Conservation (phyloP, 2,797 vertebrate genomes). For the Hybognathus amarus region DNA sequence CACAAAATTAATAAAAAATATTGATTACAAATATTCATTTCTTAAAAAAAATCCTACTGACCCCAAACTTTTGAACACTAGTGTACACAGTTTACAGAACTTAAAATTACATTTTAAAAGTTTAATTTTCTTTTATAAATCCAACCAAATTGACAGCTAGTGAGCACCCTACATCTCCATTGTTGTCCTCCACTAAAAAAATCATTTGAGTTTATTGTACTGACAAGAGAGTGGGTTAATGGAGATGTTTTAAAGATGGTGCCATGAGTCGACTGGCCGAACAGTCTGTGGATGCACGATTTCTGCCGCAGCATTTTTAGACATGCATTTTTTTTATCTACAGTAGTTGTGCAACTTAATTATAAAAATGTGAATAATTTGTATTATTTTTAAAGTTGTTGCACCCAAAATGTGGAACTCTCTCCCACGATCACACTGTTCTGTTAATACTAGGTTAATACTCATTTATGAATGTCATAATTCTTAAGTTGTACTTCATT, state of each 20-base stretch:
- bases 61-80: not conserved
- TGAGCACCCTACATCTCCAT: not conserved
- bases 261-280: not conserved
- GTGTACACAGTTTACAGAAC: not conserved
- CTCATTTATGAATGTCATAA: too few relatives aligned
- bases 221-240: not conserved
- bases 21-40: too few relatives aligned
- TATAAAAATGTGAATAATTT: not conserved
- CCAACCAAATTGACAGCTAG: not conserved
- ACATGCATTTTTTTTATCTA: not conserved
- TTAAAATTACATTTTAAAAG: not conserved
- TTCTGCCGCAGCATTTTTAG: not conserved
- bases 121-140: not conserved
- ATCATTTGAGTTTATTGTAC: not conserved
- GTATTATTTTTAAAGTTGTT: not conserved
- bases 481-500: too few relatives aligned
- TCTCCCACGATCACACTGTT: too few relatives aligned
- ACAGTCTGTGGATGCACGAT: not conserved
- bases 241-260: not conserved
- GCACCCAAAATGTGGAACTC: too few relatives aligned
- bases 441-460: too few relatives aligned
- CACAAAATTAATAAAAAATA: too few relatives aligned
- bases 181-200: not conserved
- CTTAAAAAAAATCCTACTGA: not conserved
- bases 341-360: not conserved